phyloP scores from a whole-genome alignment of 2,888 invertebrate species.

The Drosophila demipolita region DNA sequence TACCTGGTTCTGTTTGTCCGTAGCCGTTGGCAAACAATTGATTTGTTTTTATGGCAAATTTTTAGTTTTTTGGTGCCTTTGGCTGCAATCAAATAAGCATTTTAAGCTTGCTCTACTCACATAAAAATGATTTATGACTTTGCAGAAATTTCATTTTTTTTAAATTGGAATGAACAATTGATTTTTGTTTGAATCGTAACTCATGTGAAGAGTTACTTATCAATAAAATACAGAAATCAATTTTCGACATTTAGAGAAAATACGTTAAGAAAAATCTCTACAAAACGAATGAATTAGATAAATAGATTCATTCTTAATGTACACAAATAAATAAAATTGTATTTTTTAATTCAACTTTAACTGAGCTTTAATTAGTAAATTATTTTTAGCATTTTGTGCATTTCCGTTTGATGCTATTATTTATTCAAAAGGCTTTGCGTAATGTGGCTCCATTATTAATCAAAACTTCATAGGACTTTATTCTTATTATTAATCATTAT shows the following conservation, averaged over 20 bases:
- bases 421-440: background rate
- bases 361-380: background rate
- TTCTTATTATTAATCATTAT: too few relatives aligned
- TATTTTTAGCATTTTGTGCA: background rate
- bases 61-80: constrained; percentile 1
- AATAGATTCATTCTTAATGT: background rate
- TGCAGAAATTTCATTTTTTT: background rate
- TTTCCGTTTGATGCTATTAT: background rate
- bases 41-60: constrained; percentile 14
- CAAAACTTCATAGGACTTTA: background rate
- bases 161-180: constrained; percentile 1
- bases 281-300: background rate
- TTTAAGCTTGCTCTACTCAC: constrained; percentile 19
- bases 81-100: constrained; percentile 35
- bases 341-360: background rate
- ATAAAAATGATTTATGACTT: constrained; percentile 37
- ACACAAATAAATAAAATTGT: background rate
- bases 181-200: constrained; percentile 20
- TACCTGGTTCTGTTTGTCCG: constrained; percentile 4
- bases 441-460: background rate
- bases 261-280: background rate
- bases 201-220: background rate
- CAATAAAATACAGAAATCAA: constrained; percentile 4
- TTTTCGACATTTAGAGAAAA: background rate
- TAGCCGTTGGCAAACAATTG: constrained; percentile 8